A percentile compares a stretch with the other conserved stretches of the same genome.
phyloP scores from a whole-genome alignment of 2,888 invertebrate genomes.

The Anagyrus pseudococci region DNA sequence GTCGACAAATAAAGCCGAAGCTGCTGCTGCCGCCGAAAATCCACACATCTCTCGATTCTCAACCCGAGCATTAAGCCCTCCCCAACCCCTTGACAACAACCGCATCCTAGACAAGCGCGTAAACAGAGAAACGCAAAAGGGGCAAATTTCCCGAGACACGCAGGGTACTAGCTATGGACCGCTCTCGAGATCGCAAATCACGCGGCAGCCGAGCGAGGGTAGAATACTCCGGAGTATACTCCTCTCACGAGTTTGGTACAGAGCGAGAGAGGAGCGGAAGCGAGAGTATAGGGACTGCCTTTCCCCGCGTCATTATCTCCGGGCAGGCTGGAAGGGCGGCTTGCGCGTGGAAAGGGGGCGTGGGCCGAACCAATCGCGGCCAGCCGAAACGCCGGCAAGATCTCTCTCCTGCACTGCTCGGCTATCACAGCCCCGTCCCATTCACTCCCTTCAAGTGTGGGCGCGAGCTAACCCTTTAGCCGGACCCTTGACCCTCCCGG shows the following conservation, averaged over 20 bases:
- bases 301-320: constrained; percentile 30
- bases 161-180: no score
- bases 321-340: constrained; percentile 3
- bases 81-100: neutral
- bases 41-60: neutral
- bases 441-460: neutral
- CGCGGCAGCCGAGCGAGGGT: neutral
- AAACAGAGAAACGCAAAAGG: constrained; percentile 16
- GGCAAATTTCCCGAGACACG: constrained; percentile 38
- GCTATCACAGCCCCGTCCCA: constrained; percentile 40
- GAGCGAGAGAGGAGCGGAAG: neutral
- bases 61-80: neutral
- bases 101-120: constrained; percentile 10
- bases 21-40: constrained; percentile 2
- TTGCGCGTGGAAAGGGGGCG: constrained; percentile 5
- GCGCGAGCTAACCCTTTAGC: neutral
- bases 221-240: neutral
- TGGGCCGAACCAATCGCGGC: constrained; percentile 42
- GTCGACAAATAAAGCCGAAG: neutral
- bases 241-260: neutral
- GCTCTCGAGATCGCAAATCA: constrained; percentile 14
- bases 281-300: neutral
- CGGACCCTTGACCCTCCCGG: constrained; percentile 41
- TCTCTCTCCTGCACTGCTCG: constrained; percentile 5
- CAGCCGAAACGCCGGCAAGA: constrained; percentile 52